These are phyloP conservation scores for Diarsia rubi DNA, from an alignment of 2,888 invertebrate species.

Conservation along the genomic window DNA sequence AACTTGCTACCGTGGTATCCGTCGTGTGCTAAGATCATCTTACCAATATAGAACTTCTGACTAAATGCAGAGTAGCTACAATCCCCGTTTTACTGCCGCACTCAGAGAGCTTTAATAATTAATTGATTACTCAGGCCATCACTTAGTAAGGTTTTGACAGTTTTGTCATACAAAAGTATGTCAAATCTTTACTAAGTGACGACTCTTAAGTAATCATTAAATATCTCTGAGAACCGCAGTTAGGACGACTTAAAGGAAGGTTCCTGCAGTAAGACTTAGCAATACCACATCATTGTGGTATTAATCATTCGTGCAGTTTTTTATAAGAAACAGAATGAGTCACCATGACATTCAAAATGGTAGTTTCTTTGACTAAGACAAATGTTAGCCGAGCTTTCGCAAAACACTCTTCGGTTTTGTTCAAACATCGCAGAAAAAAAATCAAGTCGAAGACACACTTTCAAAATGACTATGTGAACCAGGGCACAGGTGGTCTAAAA, in stretches of 20 bases:
- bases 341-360: conserved; percentile 16
- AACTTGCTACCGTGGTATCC: conserved; percentile 28
- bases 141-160: too few relatives aligned
- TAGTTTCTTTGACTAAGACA: conserved; percentile 24
- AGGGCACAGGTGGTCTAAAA: too few relatives aligned
- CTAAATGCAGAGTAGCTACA: conserved; percentile 52
- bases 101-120: too few relatives aligned
- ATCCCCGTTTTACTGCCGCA: conserved; percentile 49
- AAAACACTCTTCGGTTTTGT: neutral
- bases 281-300: conserved; percentile 2
- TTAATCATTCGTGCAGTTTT: neutral
- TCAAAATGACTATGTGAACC: conserved; percentile 43
- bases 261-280: conserved; percentile 1
- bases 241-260: conserved; percentile 38
- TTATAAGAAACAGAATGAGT: conserved; percentile 22
- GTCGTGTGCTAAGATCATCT: conserved; percentile 55
- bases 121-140: too few relatives aligned
- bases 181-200: too few relatives aligned
- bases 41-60: conserved; percentile 60
- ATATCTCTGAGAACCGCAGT: too few relatives aligned
- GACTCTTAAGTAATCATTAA: too few relatives aligned
- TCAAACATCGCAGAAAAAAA: conserved; percentile 37
- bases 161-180: too few relatives aligned
- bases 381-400: conserved; percentile 30
- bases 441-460: conserved; percentile 44